Conservation (phyloP, 2,888 invertebrate genomes). For the Agrotis exclamationis region DNA sequence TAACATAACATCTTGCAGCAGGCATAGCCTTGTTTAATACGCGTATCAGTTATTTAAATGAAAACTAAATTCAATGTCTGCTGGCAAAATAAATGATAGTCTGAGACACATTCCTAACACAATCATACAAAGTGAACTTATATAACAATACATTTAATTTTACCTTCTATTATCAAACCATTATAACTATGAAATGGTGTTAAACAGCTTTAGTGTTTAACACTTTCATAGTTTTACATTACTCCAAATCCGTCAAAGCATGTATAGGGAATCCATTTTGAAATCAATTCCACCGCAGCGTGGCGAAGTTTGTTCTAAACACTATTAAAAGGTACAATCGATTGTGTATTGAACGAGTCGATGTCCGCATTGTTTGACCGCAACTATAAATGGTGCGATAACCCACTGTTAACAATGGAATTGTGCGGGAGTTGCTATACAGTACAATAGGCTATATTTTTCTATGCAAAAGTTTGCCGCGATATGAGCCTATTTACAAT, state of each 20-base stretch:
- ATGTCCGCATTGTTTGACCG: conserved; percentile 67
- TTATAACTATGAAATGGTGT: too few species aligned
- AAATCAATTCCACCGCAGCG: conserved; percentile 35
- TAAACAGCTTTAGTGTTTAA: too few species aligned
- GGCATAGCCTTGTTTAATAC: too few species aligned
- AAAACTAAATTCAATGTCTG: too few species aligned
- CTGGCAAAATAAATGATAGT: too few species aligned
- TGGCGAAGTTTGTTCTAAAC: conserved; percentile 63
- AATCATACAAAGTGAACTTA: not conserved
- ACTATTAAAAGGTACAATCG: conserved; percentile 67
- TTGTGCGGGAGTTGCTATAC: conserved; percentile 32
- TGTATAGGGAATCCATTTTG: conserved; percentile 21
- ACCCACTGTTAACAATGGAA: conserved; percentile 53
- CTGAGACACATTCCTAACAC: not conserved
- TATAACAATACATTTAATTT: too few species aligned
- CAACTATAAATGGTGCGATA: conserved; percentile 55
- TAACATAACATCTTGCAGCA: too few species aligned
- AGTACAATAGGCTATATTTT: conserved; percentile 49
- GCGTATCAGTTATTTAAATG: too few species aligned
- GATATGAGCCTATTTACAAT: conserved; percentile 22
- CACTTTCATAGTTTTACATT: conserved; percentile 24
- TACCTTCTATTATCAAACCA: too few species aligned
- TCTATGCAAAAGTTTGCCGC: conserved; percentile 30
- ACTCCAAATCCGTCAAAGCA: conserved; percentile 16
- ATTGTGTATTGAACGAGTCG: conserved; percentile 70